Conservation (phyloP, 2,113 vertebrate species). For the Baryphthengus martii region DNA sequence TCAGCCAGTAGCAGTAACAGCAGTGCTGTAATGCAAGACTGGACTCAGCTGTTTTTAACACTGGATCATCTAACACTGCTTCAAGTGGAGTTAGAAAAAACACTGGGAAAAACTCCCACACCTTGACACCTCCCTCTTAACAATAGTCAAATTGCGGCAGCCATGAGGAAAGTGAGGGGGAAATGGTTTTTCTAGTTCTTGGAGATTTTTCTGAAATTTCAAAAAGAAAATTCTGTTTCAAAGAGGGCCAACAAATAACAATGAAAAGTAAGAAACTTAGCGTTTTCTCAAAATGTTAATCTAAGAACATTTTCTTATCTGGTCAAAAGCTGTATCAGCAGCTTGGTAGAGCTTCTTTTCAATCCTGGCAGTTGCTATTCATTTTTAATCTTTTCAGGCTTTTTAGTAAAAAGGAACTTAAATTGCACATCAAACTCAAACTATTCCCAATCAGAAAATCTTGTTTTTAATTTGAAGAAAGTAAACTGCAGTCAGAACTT, state of each 20-base stretch:
- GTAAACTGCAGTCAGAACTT: slow-evolving; percentile 16
- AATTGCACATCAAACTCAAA: background rate
- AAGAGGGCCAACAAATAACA: background rate
- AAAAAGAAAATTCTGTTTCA: background rate
- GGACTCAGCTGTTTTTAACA: background rate
- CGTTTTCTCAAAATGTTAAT: background rate
- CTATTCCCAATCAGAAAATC: background rate
- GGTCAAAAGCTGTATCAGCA: background rate
- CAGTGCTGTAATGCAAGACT: background rate
- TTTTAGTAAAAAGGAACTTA: background rate
- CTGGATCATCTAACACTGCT: background rate
- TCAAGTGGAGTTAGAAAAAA: background rate
- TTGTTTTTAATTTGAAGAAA: background rate
- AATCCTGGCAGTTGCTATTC: background rate
- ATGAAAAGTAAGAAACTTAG: background rate
- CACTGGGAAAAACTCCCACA: background rate
- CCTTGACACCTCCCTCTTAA: background rate
- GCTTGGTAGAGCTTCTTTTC: background rate
- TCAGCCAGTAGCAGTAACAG: background rate
- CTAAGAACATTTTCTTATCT: background rate
- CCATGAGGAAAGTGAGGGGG: fast-evolving
- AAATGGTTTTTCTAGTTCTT: background rate
- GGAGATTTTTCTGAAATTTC: background rate
- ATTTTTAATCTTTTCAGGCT: background rate
- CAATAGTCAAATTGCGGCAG: background rate